Conservation (phyloP, 2,113 vertebrate genomes). For the Anser brachyrhynchus region DNA sequence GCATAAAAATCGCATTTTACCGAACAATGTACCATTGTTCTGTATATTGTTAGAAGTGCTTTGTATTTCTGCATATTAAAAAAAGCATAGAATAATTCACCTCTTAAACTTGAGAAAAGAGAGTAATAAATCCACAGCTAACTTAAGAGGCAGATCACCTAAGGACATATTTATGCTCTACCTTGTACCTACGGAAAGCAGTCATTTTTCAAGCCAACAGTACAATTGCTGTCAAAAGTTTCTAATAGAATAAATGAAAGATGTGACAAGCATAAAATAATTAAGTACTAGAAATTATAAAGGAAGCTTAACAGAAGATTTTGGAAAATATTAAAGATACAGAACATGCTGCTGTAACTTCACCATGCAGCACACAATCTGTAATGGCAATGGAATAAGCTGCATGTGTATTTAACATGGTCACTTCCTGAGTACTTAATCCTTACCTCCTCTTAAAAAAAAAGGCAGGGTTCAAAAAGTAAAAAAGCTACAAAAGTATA, state of each 20-base stretch:
- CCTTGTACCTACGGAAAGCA: neutral
- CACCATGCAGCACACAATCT: neutral
- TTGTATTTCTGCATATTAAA: neutral
- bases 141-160: neutral
- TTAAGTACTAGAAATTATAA: neutral
- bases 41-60: neutral
- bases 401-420: fast-evolving
- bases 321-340: neutral
- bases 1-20: neutral
- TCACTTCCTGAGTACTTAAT: neutral
- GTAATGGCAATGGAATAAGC: neutral
- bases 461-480: neutral
- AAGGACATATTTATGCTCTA: neutral
- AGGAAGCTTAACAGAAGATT: neutral
- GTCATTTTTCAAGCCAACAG: neutral
- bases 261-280: neutral
- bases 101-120: neutral
- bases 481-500: neutral
- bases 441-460: neutral
- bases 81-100: neutral
- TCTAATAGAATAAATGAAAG: neutral
- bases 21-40: neutral
- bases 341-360: neutral
- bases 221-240: neutral
- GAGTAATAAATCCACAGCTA: constrained; percentile 8